Evolutionary conservation across 2,888 invertebrate species (phyloP), one percentile per base, ranked within the genome.

Genomic region (Cyclophora punctaria): DNA sequence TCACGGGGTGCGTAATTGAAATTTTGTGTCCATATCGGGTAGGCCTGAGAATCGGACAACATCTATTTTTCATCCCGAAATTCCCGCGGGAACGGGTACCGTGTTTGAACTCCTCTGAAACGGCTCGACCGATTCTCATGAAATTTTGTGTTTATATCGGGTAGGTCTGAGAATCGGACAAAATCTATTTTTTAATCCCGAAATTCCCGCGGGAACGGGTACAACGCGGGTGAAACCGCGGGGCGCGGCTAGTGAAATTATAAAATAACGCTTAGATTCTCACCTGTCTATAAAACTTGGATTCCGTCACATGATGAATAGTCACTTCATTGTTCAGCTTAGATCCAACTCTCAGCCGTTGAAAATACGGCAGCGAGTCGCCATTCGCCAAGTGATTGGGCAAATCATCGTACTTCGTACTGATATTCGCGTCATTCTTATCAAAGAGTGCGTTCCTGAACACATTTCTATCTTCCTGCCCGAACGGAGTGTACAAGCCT

Each of bases 281-380:
- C 40, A 84, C 87, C 81, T 81, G 82, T 41, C 77, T 85, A 48
- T 85, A 87, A 52, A 85, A 86, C 57, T 87, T 88, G 5, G 87
- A 87, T 41, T 88, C 88, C 0, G 83, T 81, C 0, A 88, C 88
- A 48, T 83, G 87, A 44, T 88, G 88, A 49, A 88, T 86, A 0
- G 88, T 84, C 0, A 88, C 87, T 48, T 88, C 88, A 33, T 73
- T 87, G 42, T 88, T 88, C 40, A 88, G 43, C 60, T 86, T 82
- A 0, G 87, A 81, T 0, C 88, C 88, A 0, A 84, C 88, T 2
- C 88, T 56, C 42, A 88, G 47, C 44, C 87, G 53, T 35, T 88
- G 88, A 49, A 88, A 88, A 53, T 88, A 88, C 0, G 88, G 88
- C 67, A 89, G 45, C 34, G 79, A 72, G 37, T 87, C 87, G 0